These are phyloP conservation scores for Cirrhinus mrigala DNA, from an alignment of 2,797 vertebrate species.

Conservation along the genomic window DNA sequence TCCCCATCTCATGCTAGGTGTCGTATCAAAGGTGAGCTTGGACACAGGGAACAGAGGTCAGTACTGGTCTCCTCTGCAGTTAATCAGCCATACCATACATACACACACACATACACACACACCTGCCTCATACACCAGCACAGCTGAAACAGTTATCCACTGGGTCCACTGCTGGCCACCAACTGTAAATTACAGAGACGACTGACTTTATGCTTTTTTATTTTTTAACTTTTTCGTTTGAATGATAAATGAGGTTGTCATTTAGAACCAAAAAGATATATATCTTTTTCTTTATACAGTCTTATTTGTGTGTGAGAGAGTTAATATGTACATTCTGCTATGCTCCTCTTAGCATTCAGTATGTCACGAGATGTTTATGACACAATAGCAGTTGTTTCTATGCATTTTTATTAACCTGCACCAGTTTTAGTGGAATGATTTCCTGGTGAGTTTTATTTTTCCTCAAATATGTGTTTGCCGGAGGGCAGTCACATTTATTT, in stretches of 20 bases:
- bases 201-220: neutral
- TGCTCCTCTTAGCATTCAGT: neutral
- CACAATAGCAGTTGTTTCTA: neutral
- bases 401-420: constrained; percentile 38
- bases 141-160: neutral
- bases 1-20: constrained; percentile 53
- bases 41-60: constrained; percentile 54
- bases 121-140: constrained; percentile 5
- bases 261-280: neutral
- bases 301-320: neutral
- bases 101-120: constrained; percentile 6
- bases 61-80: constrained; percentile 27
- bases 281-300: neutral
- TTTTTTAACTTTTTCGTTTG: neutral
- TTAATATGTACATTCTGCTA: neutral
- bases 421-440: constrained; percentile 38
- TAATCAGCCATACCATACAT: constrained; percentile 29
- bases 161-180: neutral
- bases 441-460: constrained; percentile 12
- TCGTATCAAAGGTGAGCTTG: constrained; percentile 62
- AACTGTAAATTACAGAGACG: neutral
- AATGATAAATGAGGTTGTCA: neutral
- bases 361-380: neutral
- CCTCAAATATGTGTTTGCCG: constrained; percentile 35
- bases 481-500: constrained; percentile 39